These are phyloP conservation scores for Pachycephus smyrnensis DNA, from an alignment of 2,888 invertebrate genomes.

Conservation along the genomic window DNA sequence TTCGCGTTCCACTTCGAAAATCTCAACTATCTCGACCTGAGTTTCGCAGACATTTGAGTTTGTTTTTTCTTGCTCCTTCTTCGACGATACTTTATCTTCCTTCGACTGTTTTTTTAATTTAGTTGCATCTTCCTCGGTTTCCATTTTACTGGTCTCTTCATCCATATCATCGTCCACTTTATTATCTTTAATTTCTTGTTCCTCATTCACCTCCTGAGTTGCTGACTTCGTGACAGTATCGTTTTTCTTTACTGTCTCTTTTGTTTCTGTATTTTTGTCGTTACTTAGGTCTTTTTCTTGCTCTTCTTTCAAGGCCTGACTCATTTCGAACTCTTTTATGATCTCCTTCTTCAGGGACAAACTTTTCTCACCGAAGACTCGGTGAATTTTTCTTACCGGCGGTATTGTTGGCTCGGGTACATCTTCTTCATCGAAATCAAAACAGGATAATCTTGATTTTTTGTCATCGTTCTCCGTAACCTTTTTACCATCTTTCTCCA, in stretches of 20 bases:
- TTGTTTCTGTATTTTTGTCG: slow-evolving; percentile 38
- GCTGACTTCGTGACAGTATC: neutral
- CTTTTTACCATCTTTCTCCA: slow-evolving; percentile 58
- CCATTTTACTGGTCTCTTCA: slow-evolving; percentile 27
- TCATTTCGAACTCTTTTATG: slow-evolving; percentile 62
- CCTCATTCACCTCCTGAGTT: neutral
- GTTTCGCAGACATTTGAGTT: slow-evolving; percentile 36
- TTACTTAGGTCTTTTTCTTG: slow-evolving; percentile 31
- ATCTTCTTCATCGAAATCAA: slow-evolving; percentile 84
- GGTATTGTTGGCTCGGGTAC: slow-evolving; percentile 72
- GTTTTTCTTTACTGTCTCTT: slow-evolving; percentile 13
- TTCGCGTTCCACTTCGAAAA: slow-evolving; percentile 55
- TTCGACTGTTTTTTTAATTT: neutral
- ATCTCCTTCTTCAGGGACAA: slow-evolving; percentile 62
- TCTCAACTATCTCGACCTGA: slow-evolving; percentile 56
- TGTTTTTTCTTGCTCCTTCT: slow-evolving; percentile 16
- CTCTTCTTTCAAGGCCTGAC: slow-evolving; percentile 58
- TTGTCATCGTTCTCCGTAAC: slow-evolving; percentile 55
- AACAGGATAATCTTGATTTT: slow-evolving; percentile 75
- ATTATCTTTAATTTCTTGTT: slow-evolving; percentile 10
- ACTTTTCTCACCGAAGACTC: slow-evolving; percentile 68
- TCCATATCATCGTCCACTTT: slow-evolving; percentile 20
- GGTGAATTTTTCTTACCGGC: slow-evolving; percentile 75
- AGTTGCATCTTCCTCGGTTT: neutral
- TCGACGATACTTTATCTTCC: neutral